Percentiles rank a stretch among this genome's conserved stretches.
phyloP scores from a whole-genome alignment of 2,113 vertebrate species.

The Calidris pygmaea region DNA sequence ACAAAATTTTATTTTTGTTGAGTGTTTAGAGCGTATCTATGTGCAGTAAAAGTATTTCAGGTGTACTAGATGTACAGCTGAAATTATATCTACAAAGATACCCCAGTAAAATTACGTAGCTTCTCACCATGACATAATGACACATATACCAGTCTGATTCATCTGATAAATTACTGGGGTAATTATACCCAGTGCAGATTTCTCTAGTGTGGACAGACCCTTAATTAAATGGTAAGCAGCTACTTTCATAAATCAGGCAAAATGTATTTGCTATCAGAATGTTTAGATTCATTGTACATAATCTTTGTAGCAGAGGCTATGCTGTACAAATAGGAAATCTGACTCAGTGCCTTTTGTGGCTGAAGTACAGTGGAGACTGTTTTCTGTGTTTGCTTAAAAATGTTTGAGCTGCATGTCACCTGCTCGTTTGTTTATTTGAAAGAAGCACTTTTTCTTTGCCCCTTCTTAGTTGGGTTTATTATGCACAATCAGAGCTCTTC shows the following conservation, averaged over 20 bases:
- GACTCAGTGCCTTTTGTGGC: neutral
- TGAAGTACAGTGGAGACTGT: neutral
- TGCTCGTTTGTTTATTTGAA: neutral
- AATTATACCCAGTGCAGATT: conserved; percentile 28
- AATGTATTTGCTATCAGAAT: neutral
- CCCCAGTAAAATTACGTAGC: neutral
- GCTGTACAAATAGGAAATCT: neutral
- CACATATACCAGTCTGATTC: conserved; percentile 7
- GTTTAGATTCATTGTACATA: neutral
- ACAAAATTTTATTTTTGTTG: neutral
- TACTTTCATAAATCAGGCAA: neutral
- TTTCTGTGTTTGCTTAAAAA: neutral
- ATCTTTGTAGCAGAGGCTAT: neutral
- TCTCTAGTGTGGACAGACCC: conserved; percentile 21
- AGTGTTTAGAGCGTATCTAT: neutral
- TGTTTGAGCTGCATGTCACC: neutral
- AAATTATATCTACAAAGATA: neutral
- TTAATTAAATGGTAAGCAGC: conserved; percentile 29
- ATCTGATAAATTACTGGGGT: conserved; percentile 37
- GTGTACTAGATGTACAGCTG: neutral
- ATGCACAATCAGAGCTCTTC: neutral
- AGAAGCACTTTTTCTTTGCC: neutral
- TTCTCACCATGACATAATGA: conserved; percentile 19
- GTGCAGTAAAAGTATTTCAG: neutral
- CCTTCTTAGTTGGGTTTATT: neutral